Percentiles rank a stretch among this genome's conserved stretches.
Evolutionary conservation across 1,140 invertebrate species (phyloP).

Genomic region (Calliphora vicina): DNA sequence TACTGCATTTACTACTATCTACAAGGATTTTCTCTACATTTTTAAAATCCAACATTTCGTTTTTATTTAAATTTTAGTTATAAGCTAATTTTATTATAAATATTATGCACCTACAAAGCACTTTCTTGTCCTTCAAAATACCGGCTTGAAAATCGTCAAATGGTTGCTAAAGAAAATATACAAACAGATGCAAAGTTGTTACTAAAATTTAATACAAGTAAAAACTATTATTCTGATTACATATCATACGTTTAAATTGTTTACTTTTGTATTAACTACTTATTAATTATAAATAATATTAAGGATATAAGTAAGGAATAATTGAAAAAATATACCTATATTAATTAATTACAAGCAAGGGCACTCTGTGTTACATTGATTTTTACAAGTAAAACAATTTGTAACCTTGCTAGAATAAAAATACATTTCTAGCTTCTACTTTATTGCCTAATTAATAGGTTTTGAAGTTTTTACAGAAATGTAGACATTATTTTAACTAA

Average conservation of each 20-base stretch:
- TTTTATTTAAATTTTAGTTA: too few relatives aligned
- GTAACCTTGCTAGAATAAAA: neutral
- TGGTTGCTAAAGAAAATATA: neutral
- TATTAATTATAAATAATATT: too few relatives aligned
- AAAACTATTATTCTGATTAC: constrained; percentile 15
- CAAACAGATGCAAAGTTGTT: constrained; percentile 25
- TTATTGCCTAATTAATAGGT: constrained; percentile 10
- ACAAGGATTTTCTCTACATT: too few relatives aligned
- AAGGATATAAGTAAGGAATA: too few relatives aligned
- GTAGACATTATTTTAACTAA: neutral
- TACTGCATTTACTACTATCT: too few relatives aligned
- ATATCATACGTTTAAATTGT: too few relatives aligned
- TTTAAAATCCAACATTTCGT: too few relatives aligned
- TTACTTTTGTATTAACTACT: too few relatives aligned
- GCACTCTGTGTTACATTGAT: constrained; percentile 9
- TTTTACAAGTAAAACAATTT: constrained; percentile 15
- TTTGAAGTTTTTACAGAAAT: neutral
- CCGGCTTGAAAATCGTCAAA: constrained; percentile 24
- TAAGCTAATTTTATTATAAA: too few relatives aligned
- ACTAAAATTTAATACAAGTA: neutral
- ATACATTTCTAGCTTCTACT: constrained; percentile 17
- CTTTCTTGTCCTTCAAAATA: constrained; percentile 14
- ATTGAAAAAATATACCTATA: too few relatives aligned
- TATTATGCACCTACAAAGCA: neutral
- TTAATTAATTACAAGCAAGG: neutral